Evolutionary conservation across 1,140 invertebrate species (phyloP), one percentile per base, ranked within the genome.

Genomic region (Prorops nasuta): DNA sequence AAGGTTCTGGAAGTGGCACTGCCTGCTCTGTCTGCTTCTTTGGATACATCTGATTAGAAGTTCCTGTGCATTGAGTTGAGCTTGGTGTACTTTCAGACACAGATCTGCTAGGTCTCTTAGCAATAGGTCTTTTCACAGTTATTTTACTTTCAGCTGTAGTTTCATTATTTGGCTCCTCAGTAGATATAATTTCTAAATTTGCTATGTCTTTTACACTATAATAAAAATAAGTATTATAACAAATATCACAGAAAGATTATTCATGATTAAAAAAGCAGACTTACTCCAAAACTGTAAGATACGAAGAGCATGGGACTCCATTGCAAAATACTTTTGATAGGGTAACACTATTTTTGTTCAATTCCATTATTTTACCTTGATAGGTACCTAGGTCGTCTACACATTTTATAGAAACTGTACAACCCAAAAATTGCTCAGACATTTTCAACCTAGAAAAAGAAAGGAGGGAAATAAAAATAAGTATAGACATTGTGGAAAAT

Each of bases 241-340:
- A 44, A 28, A 16, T 35, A 37, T 22, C 9, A 35, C 20, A 39
- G 19, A 40, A 42, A 49, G 28, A 19, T 43, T 22, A 19, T 43
- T 46, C 44, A 16, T n/a, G n/a, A n/a, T n/a, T n/a, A n/a, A n/a
- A n/a, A 54, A 32, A 1, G 14, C 41, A 20, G 32, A 53, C 50
- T 69, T 76, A 84, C 77, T 76, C 77, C 16, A 88, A 68, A 22
- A 80, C 81, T 32, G 87, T 77, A 58, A 83, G 74, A 7, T 79
- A 71, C 21, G 81, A 74, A 34, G 78, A 76, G 58, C 83, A 75
- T 34, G 88, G 88, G 16, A 91, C 81, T 3, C 90, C 90, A 79
- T 95, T 91, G 51, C 86, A 82, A 69, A 90, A 92, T 7, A 87
- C 85, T 69, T 90, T 86, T 10, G 79, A 81, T 21, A 95, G 79